Evolutionary conservation across 2,113 vertebrate genomes (phyloP).

Genomic region (Blennius ocellaris): DNA sequence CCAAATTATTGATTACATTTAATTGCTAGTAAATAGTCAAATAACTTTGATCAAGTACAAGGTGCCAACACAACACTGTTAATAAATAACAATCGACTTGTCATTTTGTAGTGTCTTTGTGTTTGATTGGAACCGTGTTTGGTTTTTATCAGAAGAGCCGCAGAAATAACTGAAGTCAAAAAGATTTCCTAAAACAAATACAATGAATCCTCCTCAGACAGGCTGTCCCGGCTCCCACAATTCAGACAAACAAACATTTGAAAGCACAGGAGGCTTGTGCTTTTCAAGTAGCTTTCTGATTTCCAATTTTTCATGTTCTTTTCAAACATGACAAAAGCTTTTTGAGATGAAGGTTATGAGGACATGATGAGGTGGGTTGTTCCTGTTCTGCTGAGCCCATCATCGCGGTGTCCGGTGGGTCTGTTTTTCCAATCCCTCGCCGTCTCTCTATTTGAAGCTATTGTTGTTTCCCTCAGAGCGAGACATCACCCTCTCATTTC

Average conservation of each 20-base stretch:
- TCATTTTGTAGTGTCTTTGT: too few species aligned
- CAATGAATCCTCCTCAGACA: slow-evolving; percentile 20
- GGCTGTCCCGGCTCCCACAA: slow-evolving; percentile 19
- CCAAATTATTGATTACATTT: too few species aligned
- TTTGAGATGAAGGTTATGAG: slow-evolving; percentile 46
- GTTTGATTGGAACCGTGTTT: too few species aligned
- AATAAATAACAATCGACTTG: too few species aligned
- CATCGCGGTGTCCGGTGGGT: slow-evolving; percentile 43
- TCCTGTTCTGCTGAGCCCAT: slow-evolving; percentile 46
- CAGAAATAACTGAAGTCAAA: slow-evolving; percentile 5
- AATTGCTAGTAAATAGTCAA: too few species aligned
- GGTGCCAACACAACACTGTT: too few species aligned
- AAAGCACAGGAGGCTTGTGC: slow-evolving; percentile 6
- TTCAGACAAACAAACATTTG: slow-evolving; percentile 15
- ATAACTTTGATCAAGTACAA: too few species aligned
- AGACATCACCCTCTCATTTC: slow-evolving; percentile 77
- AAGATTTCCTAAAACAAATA: slow-evolving; percentile 22
- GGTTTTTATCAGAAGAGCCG: too few species aligned
- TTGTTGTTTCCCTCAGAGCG: slow-evolving; percentile 68
- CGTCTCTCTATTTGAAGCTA: slow-evolving; percentile 70
- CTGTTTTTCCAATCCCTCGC: slow-evolving; percentile 76
- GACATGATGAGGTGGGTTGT: slow-evolving; percentile 18
- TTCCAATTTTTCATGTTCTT: slow-evolving; percentile 6
- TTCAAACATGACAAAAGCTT: slow-evolving; percentile 17
- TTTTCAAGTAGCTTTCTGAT: slow-evolving; percentile 26